These are phyloP conservation scores for Hoplodrina ambigua DNA, from an alignment of 2,888 invertebrate species.

Conservation along the genomic window DNA sequence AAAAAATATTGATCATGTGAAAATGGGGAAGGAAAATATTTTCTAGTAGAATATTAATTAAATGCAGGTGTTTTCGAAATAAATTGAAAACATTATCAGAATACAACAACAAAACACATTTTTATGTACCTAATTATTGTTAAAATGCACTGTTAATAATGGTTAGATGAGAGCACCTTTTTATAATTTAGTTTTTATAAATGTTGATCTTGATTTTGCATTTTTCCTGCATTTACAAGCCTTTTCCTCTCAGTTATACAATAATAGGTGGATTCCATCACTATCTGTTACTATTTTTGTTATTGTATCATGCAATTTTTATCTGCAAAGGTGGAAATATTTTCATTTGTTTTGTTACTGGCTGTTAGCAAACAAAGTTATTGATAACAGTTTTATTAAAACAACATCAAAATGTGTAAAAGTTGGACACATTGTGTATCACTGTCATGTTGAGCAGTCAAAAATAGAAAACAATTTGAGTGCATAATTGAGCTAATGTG, in stretches of 20 bases:
- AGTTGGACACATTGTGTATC: background rate
- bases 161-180: background rate
- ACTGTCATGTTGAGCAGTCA: background rate
- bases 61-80: background rate
- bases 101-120: background rate
- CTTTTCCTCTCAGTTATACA: slow-evolving; percentile 12
- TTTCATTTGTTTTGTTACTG: slow-evolving; percentile 25
- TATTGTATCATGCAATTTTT: slow-evolving; percentile 20
- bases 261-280: slow-evolving; percentile 7
- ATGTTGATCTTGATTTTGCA: slow-evolving; percentile 1
- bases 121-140: background rate
- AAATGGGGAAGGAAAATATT: slow-evolving; percentile 24
- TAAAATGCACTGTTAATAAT: background rate
- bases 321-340: slow-evolving; percentile 19
- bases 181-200: background rate
- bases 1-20: slow-evolving; percentile 5
- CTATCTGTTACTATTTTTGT: slow-evolving; percentile 38
- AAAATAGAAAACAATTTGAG: background rate
- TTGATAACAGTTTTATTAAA: slow-evolving; percentile 14
- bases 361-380: slow-evolving; percentile 13
- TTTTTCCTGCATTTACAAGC: slow-evolving; percentile 14
- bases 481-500: slow-evolving; percentile 5
- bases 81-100: background rate
- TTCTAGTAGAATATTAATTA: slow-evolving; percentile 1
- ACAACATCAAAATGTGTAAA: slow-evolving; percentile 3